Evolutionary conservation across 1,140 invertebrate species (phyloP).

Genomic region (Pantala flavescens): DNA sequence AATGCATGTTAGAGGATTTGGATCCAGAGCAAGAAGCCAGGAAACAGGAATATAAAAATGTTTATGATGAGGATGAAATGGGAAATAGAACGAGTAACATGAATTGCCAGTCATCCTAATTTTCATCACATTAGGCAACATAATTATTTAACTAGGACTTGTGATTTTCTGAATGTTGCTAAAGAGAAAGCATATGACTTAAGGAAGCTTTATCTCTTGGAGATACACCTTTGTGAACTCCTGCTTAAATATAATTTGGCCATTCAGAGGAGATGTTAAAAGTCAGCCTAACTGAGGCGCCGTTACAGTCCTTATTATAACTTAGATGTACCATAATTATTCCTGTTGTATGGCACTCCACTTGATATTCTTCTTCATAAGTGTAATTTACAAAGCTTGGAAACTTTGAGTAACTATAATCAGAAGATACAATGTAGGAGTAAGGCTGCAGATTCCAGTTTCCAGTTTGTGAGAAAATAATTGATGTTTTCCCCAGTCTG

Average conservation of each 20-base stretch:
- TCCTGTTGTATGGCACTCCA: not conserved
- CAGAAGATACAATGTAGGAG: not conserved
- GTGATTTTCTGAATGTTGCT: not conserved
- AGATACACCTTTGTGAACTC: not conserved
- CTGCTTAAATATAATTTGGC: not conserved
- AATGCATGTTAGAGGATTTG: constrained; percentile 59
- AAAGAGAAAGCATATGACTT: not conserved
- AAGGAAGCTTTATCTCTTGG: not conserved
- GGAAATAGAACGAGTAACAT: constrained; percentile 55
- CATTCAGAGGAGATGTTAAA: not conserved
- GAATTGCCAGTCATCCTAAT: constrained; percentile 80
- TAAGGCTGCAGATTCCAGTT: not conserved
- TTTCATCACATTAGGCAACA: not conserved
- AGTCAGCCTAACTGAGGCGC: not conserved
- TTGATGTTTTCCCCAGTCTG: not conserved
- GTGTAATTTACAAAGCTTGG: not conserved
- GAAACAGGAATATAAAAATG: constrained; percentile 43
- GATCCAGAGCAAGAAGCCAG: constrained; percentile 57
- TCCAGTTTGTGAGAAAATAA: not conserved
- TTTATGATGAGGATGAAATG: constrained; percentile 70
- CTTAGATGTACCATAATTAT: not conserved
- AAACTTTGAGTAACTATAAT: not conserved
- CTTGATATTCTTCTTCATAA: not conserved
- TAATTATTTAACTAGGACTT: constrained; percentile 4
- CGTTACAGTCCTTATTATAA: not conserved